Conservation (phyloP, 2,797 vertebrate species). For the Pangasius sanitwongsei region DNA sequence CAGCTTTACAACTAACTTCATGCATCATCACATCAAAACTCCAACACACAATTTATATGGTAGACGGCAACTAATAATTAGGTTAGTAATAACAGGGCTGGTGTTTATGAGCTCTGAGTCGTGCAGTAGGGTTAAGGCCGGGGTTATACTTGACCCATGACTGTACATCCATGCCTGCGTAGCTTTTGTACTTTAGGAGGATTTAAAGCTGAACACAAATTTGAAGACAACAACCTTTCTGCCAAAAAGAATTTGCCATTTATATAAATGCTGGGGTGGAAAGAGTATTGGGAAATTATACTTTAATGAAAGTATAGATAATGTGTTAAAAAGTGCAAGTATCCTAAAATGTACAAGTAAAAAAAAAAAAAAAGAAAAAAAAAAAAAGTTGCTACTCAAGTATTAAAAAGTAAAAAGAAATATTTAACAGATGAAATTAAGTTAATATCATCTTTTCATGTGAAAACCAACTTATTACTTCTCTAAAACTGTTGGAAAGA, state of each 20-base stretch:
- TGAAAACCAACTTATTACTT: not conserved
- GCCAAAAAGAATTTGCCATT: no score
- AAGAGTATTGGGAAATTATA: not conserved
- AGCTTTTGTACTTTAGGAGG: not conserved
- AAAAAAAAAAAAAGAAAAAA: not conserved
- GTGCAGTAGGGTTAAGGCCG: not conserved
- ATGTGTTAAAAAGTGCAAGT: not conserved
- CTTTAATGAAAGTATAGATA: not conserved
- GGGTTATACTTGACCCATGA: not conserved
- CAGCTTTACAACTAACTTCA: conserved; percentile 32
- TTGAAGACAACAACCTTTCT: not conserved
- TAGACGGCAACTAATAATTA: conserved; percentile 5
- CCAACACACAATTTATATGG: not conserved
- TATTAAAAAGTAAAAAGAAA: not conserved
- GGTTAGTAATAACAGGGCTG: not conserved
- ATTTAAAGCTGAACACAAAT: not conserved
- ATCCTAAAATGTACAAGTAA: not conserved
- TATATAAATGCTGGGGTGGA: not conserved
- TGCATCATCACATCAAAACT: not conserved
- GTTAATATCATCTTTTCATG: not conserved
- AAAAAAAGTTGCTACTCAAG: not conserved
- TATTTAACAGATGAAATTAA: not conserved
- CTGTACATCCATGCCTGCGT: not conserved
- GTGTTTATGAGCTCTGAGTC: conserved; percentile 8
- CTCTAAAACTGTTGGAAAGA: not conserved